These are phyloP conservation scores for Zosterops hypoxanthus DNA, from an alignment of 2,113 vertebrate genomes.

Conservation along the genomic window DNA sequence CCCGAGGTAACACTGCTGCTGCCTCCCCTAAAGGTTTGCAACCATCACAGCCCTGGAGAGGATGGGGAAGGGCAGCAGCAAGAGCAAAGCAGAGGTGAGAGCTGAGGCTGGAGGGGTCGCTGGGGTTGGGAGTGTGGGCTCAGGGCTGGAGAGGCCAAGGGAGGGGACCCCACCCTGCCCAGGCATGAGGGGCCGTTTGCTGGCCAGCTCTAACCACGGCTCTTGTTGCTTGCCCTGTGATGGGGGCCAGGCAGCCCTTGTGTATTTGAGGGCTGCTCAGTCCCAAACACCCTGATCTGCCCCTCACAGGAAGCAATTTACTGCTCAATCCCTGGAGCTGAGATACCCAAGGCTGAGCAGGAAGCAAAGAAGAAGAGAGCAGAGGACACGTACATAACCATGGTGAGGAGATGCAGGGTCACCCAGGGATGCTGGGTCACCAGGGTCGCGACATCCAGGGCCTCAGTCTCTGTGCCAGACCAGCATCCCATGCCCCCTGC, in stretches of 20 bases:
- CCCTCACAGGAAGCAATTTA: constrained; percentile 7
- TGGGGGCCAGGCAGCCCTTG: background rate
- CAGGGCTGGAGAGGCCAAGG: background rate
- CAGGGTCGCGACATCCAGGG: accelerated
- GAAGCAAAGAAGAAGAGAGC: background rate
- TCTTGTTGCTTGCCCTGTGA: accelerated
- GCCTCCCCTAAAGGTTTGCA: background rate
- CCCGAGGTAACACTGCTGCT: background rate
- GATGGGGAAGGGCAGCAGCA: background rate
- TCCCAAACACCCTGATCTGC: background rate
- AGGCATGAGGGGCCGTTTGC: background rate
- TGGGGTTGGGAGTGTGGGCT: background rate
- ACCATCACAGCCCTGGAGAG: background rate
- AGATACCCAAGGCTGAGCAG: background rate
- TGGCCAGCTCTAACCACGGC: accelerated
- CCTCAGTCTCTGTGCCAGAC: accelerated
- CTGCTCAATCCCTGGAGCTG: background rate
- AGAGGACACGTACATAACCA: constrained; percentile 73
- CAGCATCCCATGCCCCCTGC: background rate
- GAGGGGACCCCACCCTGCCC: background rate
- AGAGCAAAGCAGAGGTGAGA: constrained; percentile 24
- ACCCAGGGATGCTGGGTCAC: accelerated
- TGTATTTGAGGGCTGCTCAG: accelerated
- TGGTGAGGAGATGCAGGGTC: constrained; percentile 61
- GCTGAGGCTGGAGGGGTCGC: background rate